phyloP scores from a whole-genome alignment of 2,888 invertebrate genomes.

The Cinara cedri region DNA sequence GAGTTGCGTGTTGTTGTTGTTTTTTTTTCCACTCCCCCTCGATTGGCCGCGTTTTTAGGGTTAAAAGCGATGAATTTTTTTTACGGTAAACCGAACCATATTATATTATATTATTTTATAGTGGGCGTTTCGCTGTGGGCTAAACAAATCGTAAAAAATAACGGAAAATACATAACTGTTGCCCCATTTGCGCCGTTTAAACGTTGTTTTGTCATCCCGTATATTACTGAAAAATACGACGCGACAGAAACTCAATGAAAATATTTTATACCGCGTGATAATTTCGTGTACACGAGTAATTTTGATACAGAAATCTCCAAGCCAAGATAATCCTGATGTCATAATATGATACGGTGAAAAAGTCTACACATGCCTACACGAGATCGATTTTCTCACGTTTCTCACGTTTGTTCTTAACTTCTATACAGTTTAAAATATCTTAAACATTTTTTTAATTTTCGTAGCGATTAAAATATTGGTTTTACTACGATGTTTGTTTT shows the following conservation, averaged over 20 bases:
- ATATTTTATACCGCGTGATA: no score
- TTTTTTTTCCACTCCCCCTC: conserved; percentile 38
- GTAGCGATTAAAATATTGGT: no score
- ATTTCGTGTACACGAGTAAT: no score
- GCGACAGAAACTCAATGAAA: no score
- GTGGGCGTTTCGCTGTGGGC: conserved; percentile 51
- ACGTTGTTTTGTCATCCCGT: conserved; percentile 38
- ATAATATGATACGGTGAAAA: background rate
- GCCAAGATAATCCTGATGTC: no score
- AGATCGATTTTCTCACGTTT: background rate
- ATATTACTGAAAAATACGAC: no score
- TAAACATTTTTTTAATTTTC: no score
- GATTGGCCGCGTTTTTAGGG: conserved; percentile 49
- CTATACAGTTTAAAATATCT: no score
- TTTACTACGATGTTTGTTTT: no score
- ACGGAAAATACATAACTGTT: conserved; percentile 47
- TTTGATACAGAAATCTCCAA: no score
- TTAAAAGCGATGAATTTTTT: conserved; percentile 54
- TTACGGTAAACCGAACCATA: conserved; percentile 34
- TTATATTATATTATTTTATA: background rate
- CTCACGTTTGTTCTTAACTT: no score
- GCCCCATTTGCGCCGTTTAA: conserved; percentile 38
- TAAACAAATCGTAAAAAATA: conserved; percentile 56
- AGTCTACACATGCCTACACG: background rate
- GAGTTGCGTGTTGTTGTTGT: conserved; percentile 39